These are phyloP conservation scores for Akabosia matsudoensis DNA, from an alignment of 1,140 invertebrate genomes.

Conservation along the genomic window DNA sequence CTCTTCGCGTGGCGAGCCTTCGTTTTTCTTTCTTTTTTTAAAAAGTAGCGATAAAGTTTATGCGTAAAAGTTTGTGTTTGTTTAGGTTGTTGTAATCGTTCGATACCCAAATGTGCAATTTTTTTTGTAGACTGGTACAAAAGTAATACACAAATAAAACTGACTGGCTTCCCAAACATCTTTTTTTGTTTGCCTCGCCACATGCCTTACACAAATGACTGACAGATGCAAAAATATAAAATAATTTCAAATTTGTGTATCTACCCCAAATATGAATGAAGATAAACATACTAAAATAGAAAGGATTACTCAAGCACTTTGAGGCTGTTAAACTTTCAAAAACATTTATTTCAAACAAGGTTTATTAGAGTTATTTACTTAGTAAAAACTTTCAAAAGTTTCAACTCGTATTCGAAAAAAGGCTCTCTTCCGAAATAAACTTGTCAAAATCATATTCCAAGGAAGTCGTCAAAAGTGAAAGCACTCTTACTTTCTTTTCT, in stretches of 20 bases:
- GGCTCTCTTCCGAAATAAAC: slow-evolving; percentile 9
- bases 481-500: background rate
- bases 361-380: background rate
- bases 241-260: too few species aligned
- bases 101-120: background rate
- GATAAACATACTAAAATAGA: too few species aligned
- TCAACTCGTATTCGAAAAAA: background rate
- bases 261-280: too few species aligned
- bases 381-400: background rate
- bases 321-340: too few species aligned
- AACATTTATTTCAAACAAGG: background rate
- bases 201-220: background rate
- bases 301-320: too few species aligned
- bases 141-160: background rate
- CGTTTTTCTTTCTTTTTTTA: too few species aligned
- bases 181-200: background rate
- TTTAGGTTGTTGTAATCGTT: background rate
- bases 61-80: background rate
- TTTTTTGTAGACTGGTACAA: background rate
- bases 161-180: background rate
- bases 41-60: too few species aligned
- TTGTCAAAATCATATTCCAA: background rate
- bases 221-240: background rate
- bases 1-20: too few species aligned
- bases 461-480: background rate